These are phyloP conservation scores for Mythimna lalbum DNA, from an alignment of 2,888 invertebrate species.

Conservation along the genomic window DNA sequence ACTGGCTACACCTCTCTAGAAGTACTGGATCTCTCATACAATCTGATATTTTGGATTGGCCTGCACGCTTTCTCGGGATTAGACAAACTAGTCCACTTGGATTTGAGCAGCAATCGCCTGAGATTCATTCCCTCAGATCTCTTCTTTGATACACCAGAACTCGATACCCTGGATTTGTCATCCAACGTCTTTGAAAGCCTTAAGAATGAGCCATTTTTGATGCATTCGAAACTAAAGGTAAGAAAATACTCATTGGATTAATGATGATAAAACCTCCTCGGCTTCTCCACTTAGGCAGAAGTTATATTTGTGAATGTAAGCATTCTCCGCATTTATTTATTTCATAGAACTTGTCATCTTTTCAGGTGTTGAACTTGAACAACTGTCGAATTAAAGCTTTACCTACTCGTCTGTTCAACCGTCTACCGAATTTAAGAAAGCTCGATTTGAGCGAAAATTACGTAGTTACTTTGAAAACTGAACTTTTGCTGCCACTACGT, in stretches of 20 bases:
- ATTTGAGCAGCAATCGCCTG: constrained; percentile 92
- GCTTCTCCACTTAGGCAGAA: too few species aligned
- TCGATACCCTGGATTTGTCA: constrained; percentile 90
- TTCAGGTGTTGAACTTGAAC: constrained; percentile 90
- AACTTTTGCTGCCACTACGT: constrained; percentile 85
- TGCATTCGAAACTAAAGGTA: constrained; percentile 89
- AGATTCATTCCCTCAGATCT: constrained; percentile 89
- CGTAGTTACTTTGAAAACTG: constrained; percentile 87
- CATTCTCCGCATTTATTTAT: not conserved
- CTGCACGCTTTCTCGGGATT: constrained; percentile 91
- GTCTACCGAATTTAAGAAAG: constrained; percentile 89
- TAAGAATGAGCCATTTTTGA: constrained; percentile 90
- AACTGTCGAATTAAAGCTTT: constrained; percentile 91
- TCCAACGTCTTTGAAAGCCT: constrained; percentile 91
- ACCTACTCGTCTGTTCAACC: constrained; percentile 86
- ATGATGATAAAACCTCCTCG: not conserved
- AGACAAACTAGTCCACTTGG: constrained; percentile 86
- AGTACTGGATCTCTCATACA: constrained; percentile 90
- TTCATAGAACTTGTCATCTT: constrained; percentile 2
- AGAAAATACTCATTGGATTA: constrained; percentile 27
- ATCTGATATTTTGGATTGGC: constrained; percentile 91
- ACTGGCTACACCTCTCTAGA: constrained; percentile 85
- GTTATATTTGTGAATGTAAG: not conserved
- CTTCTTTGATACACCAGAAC: constrained; percentile 89
- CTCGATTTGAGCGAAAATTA: constrained; percentile 92